Evolutionary conservation across 2,888 invertebrate genomes (phyloP), one percentile per base, ranked within the genome.

Genomic region (Melikaiella ostensackeni): DNA sequence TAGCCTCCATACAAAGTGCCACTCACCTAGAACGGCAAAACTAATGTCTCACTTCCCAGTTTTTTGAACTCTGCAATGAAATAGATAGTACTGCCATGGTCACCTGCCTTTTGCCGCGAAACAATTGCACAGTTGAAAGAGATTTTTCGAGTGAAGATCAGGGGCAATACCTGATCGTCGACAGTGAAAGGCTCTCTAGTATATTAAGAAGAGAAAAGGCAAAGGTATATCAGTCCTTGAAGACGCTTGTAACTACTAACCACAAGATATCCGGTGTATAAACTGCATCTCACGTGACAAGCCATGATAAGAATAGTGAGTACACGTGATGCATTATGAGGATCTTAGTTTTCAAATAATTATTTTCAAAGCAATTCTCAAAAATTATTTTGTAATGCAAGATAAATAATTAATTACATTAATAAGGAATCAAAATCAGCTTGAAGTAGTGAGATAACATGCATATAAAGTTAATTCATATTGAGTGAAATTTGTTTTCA

Each of bases 141-240:
- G 78, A 81, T 86, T 83, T 77, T 79, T 74, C 64, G 80, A 77
- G 78, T 76, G 79, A 81, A 80, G 81, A 81, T 81, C 79, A 77
- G 77, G 80, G 85, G 85, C 88, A 83, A 88, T 87, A 87, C 82
- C 81, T 84, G 81, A 80, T 82, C 85, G 79, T 76, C 84, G 84
- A 86, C 87, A 88, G 91, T 91, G 91, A 91, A 91, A 91, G 91
- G 91, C 88, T 79, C 78, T 75, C 50, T 79, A 83, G 86, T 91
- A 91, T 91, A 91, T 91, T 91, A 91, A 90, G 89, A 88, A 86
- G 87, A 79, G 90, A 85, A 87, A 86, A 87, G 84, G 80, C 82
- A 85, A 89, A 88, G 89, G 90, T 89, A 88, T 87, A 89, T 89
- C 91, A 91, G 91, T 91, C 86, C 85, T 80, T 81, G 84, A 84